Evolutionary conservation across 1,140 invertebrate species (phyloP).

Genomic region (Amphibalanus amphitrite): DNA sequence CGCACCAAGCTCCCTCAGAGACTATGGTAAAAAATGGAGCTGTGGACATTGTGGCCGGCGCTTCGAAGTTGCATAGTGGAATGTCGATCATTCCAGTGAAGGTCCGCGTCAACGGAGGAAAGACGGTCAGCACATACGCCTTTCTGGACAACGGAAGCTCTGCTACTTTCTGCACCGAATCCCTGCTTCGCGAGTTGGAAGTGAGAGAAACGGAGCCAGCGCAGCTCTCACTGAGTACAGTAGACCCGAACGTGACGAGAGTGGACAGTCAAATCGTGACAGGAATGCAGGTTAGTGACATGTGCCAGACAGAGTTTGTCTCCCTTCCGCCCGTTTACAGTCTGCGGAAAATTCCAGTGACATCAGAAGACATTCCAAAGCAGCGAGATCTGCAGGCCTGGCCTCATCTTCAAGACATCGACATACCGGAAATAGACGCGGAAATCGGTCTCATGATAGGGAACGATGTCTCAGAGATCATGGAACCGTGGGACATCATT

Average conservation of each 20-base stretch:
- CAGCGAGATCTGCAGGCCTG: neutral
- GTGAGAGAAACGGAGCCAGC: neutral
- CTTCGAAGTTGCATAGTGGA: neutral
- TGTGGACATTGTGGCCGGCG: neutral
- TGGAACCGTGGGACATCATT: neutral
- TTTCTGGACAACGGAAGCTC: constrained; percentile 5
- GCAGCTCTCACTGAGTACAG: neutral
- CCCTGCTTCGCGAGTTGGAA: neutral
- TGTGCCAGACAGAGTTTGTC: neutral
- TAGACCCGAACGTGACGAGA: neutral
- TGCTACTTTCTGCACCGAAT: neutral
- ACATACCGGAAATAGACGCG: neutral
- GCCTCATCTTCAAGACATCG: neutral
- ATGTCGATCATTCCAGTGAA: neutral
- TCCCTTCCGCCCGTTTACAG: neutral
- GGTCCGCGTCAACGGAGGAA: neutral
- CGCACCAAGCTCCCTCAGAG: neutral
- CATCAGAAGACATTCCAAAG: neutral
- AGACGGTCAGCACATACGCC: neutral
- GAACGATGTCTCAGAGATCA: neutral
- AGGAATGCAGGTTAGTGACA: neutral
- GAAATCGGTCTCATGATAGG: neutral
- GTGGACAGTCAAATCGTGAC: neutral
- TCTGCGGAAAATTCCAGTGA: neutral
- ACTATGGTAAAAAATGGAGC: neutral